Percentiles rank a stretch among this genome's conserved stretches.
Evolutionary conservation across 2,797 vertebrate species (phyloP).

Genomic region (Spinus pinus): DNA sequence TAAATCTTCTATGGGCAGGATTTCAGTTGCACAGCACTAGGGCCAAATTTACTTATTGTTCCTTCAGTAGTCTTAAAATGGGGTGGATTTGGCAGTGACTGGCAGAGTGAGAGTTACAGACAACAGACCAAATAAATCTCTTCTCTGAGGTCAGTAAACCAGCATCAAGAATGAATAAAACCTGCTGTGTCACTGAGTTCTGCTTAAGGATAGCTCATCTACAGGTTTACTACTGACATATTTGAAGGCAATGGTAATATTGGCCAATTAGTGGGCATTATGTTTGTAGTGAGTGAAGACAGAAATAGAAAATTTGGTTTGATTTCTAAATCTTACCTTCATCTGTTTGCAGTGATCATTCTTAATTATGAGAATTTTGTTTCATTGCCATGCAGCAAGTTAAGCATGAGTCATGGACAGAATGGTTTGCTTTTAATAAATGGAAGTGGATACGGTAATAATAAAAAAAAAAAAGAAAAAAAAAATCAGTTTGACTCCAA

Average conservation of each 20-base stretch:
- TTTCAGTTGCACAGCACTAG: not conserved
- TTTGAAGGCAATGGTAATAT: not conserved
- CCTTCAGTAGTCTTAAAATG: not conserved
- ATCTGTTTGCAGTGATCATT: not conserved
- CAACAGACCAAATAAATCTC: not conserved
- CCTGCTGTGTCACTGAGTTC: not conserved
- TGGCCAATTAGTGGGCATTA: not conserved
- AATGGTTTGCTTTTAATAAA: constrained; percentile 63
- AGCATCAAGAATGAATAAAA: not conserved
- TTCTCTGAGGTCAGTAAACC: not conserved
- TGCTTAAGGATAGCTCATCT: not conserved
- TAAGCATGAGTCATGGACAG: constrained; percentile 59
- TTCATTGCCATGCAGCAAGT: constrained; percentile 43
- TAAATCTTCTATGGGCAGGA: not conserved
- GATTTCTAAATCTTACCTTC: constrained; percentile 16
- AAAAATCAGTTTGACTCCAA: constrained; percentile 43
- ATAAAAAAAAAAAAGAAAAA: not conserved
- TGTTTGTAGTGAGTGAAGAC: not conserved
- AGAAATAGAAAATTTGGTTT: not conserved
- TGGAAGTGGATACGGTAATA: constrained; percentile 53
- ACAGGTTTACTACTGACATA: not conserved
- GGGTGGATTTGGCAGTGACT: not conserved
- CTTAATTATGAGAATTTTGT: constrained; percentile 36
- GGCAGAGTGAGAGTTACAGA: not conserved
- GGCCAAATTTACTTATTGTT: not conserved